phyloP scores from a whole-genome alignment of 2,888 invertebrate species.

The Zonitis immaculata region DNA sequence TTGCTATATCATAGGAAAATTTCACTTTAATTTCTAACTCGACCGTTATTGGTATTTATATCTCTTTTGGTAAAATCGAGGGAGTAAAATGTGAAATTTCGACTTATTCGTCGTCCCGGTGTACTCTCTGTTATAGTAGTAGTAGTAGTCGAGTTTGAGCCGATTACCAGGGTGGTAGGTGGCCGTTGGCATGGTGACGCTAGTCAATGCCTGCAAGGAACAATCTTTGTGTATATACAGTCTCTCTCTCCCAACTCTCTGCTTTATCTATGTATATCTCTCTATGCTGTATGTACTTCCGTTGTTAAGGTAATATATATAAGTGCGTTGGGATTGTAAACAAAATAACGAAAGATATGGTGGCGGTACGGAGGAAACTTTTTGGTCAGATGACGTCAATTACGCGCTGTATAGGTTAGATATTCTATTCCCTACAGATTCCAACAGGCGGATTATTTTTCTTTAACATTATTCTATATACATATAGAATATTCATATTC shows the following conservation, averaged over 20 bases:
- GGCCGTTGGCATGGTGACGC: conserved; percentile 29
- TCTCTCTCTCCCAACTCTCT: conserved; percentile 10
- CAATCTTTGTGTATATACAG: conserved; percentile 1
- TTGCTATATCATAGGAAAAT: neutral
- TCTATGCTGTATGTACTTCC: neutral
- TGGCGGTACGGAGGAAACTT: neutral
- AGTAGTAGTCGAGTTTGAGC: conserved; percentile 22
- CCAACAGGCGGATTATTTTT: neutral
- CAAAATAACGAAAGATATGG: neutral
- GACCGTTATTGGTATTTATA: conserved; percentile 14
- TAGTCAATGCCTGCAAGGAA: conserved; percentile 21
- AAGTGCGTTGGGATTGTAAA: conserved; percentile 4
- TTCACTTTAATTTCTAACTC: conserved; percentile 17
- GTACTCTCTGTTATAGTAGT: conserved; percentile 2
- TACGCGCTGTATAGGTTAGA: too few relatives aligned
- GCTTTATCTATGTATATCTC: neutral
- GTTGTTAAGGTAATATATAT: conserved; percentile 16
- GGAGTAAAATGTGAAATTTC: conserved; percentile 1
- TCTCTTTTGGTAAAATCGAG: conserved; percentile 11
- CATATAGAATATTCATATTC: neutral
- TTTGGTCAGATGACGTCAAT: neutral
- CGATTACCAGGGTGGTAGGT: conserved; percentile 42
- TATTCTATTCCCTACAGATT: too few relatives aligned
- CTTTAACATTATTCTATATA: neutral
- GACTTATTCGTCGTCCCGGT: conserved; percentile 7